A percentile compares a stretch with the other conserved stretches of the same genome.
These are phyloP conservation scores for Tricholaema leucomelas DNA, from an alignment of 2,113 vertebrate species.

Conservation along the genomic window DNA sequence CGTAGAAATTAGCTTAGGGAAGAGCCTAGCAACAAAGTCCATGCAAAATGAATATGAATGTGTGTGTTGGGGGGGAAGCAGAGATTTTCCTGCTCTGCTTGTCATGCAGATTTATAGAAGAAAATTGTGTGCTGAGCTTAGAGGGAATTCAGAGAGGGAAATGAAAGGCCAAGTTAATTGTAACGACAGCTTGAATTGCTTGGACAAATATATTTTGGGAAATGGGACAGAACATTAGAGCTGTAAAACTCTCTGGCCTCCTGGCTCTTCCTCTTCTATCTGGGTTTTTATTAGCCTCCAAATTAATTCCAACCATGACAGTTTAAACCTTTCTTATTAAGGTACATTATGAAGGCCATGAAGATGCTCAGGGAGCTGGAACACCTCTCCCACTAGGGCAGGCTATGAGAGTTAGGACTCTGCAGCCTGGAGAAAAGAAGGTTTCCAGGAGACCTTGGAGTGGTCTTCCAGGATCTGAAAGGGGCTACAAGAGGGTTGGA, in stretches of 20 bases:
- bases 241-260: constrained; percentile 4
- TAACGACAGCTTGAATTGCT: constrained; percentile 46
- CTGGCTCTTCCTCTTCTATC: constrained; percentile 11
- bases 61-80: background rate
- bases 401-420: too few relatives aligned
- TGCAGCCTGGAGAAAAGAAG: too few relatives aligned
- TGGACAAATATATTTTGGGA: constrained; percentile 58
- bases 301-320: background rate
- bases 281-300: constrained; percentile 15
- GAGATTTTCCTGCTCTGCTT: constrained; percentile 48
- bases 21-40: background rate
- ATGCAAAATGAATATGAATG: background rate
- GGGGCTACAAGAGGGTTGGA: too few relatives aligned
- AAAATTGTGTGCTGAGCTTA: constrained; percentile 55
- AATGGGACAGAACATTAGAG: constrained; percentile 19
- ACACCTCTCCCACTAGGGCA: too few relatives aligned
- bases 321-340: constrained; percentile 19
- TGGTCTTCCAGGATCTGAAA: too few relatives aligned
- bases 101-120: constrained; percentile 55
- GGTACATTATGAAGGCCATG: background rate
- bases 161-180: constrained; percentile 60
- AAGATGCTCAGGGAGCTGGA: too few relatives aligned
- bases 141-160: constrained; percentile 28
- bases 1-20: constrained; percentile 24
- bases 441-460: too few relatives aligned